Evolutionary conservation across 2,113 vertebrate genomes (phyloP).

Genomic region (Gorilla gorilla): DNA sequence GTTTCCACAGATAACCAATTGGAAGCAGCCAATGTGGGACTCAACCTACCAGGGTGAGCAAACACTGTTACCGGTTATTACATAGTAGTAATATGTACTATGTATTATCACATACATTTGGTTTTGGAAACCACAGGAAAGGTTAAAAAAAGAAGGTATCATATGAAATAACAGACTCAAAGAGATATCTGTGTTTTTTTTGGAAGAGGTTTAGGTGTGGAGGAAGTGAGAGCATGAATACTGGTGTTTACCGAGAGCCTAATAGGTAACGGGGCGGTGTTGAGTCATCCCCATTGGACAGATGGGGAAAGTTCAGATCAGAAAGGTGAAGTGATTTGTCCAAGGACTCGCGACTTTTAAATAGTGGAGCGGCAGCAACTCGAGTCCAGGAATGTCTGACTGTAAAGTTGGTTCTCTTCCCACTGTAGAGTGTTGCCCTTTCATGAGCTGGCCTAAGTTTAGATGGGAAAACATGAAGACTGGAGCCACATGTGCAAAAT

Average conservation of each 20-base stretch:
- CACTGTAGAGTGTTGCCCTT: neutral
- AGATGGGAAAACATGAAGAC: neutral
- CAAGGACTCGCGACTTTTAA: neutral
- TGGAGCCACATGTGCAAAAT: neutral
- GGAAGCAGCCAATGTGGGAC: conserved; percentile 77
- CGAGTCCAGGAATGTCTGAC: conserved; percentile 25
- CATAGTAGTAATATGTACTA: conserved; percentile 56
- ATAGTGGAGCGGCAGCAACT: neutral
- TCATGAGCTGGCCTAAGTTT: neutral
- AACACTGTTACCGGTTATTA: conserved; percentile 35
- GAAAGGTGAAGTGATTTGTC: neutral
- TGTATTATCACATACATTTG: conserved; percentile 77
- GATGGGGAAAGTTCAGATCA: neutral
- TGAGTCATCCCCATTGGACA: neutral
- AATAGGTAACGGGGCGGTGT: fast-evolving
- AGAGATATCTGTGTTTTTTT: neutral
- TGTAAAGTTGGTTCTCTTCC: neutral
- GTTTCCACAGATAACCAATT: conserved; percentile 83
- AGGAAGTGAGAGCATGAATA: too few species aligned
- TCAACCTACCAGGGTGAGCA: conserved; percentile 73
- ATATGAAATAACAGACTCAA: neutral
- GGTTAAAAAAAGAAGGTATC: conserved; percentile 38
- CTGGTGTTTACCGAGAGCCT: neutral
- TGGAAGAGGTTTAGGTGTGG: neutral
- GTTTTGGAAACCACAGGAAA: conserved; percentile 70